Evolutionary conservation across 2,888 invertebrate species (phyloP).

Genomic region (Seira sanloemensis): DNA sequence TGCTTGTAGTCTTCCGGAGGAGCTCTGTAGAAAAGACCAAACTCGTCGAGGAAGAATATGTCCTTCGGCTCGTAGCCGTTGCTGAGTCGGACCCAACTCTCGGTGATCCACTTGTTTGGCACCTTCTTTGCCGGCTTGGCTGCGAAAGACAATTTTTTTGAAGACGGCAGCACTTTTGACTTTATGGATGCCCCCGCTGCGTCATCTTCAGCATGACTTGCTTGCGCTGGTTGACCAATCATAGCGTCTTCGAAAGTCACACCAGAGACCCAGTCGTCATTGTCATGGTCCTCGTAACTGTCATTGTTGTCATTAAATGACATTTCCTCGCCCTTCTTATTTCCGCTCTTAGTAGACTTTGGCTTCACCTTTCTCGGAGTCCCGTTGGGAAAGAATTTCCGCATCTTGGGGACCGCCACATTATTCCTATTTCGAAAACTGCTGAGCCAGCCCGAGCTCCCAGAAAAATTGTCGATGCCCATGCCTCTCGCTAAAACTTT

Average conservation of each 20-base stretch:
- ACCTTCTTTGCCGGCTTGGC: constrained; percentile 12
- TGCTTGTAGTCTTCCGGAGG: constrained; percentile 12
- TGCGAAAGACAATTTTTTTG: background rate
- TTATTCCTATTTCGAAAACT: constrained; percentile 30
- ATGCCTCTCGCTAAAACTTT: constrained; percentile 16
- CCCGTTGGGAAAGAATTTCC: background rate
- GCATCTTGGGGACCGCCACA: background rate
- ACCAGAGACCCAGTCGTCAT: constrained; percentile 11
- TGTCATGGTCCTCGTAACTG: background rate
- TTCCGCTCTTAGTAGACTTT: background rate
- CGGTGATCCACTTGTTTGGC: constrained; percentile 17
- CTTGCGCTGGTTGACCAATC: background rate
- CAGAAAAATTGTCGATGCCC: constrained; percentile 16
- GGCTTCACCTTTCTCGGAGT: background rate
- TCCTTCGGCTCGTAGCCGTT: constrained; percentile 18
- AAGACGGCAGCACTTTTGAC: background rate
- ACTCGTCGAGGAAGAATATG: constrained; percentile 23
- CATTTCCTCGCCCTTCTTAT: background rate
- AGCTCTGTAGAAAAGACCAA: constrained; percentile 23
- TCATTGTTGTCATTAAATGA: background rate
- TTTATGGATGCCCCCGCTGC: background rate
- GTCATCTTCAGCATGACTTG: background rate
- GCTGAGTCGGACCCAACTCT: constrained; percentile 13
- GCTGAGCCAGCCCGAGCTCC: constrained; percentile 30
- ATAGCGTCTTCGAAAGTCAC: background rate